Percentiles rank a stretch among this genome's conserved stretches.
Conservation (phyloP, 2,113 vertebrate genomes). For the Hylia prasina region DNA sequence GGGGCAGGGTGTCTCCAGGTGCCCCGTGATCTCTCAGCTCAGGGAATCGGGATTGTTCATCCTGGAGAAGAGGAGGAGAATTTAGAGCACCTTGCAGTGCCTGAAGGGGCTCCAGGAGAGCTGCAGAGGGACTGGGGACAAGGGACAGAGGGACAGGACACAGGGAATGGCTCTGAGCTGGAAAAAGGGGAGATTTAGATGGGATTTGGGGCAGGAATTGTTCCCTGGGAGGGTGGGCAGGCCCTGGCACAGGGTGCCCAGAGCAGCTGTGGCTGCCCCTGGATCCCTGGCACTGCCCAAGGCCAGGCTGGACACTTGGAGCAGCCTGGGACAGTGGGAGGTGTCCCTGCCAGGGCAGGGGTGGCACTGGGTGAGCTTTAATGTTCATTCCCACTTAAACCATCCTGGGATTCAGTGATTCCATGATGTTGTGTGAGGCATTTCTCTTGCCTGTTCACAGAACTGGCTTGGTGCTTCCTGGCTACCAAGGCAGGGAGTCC, state of each 20-base stretch:
- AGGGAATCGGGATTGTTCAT: background rate
- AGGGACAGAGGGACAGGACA: accelerated
- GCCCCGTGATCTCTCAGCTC: accelerated
- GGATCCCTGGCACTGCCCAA: background rate
- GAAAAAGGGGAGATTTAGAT: accelerated
- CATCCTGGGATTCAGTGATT: background rate
- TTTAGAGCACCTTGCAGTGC: accelerated
- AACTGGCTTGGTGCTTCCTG: accelerated
- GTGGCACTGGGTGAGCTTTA: accelerated
- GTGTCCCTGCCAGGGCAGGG: background rate
- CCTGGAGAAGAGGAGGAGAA: background rate
- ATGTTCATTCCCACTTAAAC: accelerated
- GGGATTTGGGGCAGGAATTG: background rate
- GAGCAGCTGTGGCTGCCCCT: background rate
- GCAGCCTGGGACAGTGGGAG: accelerated
- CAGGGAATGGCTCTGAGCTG: background rate
- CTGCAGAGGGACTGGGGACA: background rate
- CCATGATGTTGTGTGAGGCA: background rate
- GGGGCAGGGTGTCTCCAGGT: background rate
- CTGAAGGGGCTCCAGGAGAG: background rate
- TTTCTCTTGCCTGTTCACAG: background rate
- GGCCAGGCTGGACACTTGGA: background rate
- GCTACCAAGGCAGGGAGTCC: background rate
- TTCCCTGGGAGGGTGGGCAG: background rate
- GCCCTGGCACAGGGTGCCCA: background rate